Conservation (phyloP, 2,888 invertebrate species). For the Chesias legatella region DNA sequence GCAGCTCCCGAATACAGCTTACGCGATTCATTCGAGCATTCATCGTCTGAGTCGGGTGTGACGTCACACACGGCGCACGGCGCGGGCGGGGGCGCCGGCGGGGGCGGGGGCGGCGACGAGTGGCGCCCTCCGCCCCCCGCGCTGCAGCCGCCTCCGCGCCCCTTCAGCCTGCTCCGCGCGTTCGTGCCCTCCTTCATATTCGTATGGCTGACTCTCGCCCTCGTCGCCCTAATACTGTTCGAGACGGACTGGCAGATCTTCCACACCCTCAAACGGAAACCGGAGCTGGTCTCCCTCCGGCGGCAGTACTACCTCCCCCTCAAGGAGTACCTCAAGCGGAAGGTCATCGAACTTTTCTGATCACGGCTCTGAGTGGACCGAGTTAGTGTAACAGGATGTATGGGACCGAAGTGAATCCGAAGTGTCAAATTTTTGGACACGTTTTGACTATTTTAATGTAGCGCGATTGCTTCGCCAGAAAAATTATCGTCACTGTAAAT, state of each 20-base stretch:
- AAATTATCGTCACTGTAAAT: slow-evolving; percentile 11
- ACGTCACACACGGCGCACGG: slow-evolving; percentile 68
- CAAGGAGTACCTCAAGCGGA: slow-evolving; percentile 86
- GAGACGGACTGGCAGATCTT: slow-evolving; percentile 89
- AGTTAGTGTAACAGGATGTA: slow-evolving; percentile 18
- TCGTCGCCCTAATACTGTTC: slow-evolving; percentile 85
- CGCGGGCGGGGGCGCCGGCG: slow-evolving; percentile 33
- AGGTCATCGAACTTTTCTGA: slow-evolving; percentile 83
- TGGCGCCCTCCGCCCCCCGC: slow-evolving; percentile 68
- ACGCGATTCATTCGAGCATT: slow-evolving; percentile 86
- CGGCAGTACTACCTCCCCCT: slow-evolving; percentile 91
- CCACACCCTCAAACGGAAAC: slow-evolving; percentile 84
- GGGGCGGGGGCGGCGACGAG: slow-evolving; percentile 31
- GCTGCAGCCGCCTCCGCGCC: slow-evolving; percentile 39
- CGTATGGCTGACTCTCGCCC: slow-evolving; percentile 84
- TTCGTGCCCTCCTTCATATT: slow-evolving; percentile 89
- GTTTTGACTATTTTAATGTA: slow-evolving; percentile 34
- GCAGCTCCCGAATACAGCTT: slow-evolving; percentile 81
- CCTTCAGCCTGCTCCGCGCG: slow-evolving; percentile 69
- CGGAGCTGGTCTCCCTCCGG: slow-evolving; percentile 87
- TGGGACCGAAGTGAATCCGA: slow-evolving; percentile 36
- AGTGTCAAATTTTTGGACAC: slow-evolving; percentile 65
- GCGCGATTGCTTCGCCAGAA: slow-evolving; percentile 22
- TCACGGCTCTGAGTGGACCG: slow-evolving; percentile 33
- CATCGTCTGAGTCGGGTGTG: slow-evolving; percentile 88